Conservation (phyloP, 2,797 vertebrate genomes). For the Lepilemur septentrionalis region DNA sequence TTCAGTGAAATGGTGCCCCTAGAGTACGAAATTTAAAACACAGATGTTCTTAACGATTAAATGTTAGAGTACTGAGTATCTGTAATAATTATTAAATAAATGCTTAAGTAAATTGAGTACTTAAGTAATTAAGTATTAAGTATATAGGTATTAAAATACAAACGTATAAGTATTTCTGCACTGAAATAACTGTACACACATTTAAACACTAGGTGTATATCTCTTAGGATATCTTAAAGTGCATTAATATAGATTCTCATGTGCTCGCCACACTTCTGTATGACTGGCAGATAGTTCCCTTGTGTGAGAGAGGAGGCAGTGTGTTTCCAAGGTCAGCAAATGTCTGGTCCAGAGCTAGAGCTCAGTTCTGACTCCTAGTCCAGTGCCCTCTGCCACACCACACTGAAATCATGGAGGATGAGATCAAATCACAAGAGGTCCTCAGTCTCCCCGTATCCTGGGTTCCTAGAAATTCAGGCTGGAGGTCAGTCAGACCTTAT, state of each 20-base stretch:
- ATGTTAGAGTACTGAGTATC: not conserved
- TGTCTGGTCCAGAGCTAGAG: not conserved
- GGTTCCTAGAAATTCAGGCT: not conserved
- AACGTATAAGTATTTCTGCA: not conserved
- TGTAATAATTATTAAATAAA: not conserved
- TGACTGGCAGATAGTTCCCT: not conserved
- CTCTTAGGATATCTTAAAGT: not conserved
- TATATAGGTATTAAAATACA: not conserved
- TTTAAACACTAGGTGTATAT: not conserved
- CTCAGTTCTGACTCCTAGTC: not conserved
- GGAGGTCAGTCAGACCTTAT: not conserved
- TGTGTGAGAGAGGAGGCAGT: not conserved
- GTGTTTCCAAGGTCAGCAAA: not conserved
- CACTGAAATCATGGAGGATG: not conserved
- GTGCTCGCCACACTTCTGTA: not conserved
- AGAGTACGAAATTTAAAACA: not conserved
- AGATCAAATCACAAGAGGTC: not conserved
- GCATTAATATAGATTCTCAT: not conserved
- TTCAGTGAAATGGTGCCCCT: not conserved
- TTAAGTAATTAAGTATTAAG: not conserved
- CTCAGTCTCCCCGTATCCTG: not conserved
- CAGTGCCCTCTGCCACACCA: not conserved
- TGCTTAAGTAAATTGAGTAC: not conserved
- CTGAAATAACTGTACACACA: not conserved
- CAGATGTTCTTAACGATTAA: not conserved